Evolutionary conservation across 2,888 invertebrate species (phyloP).

Genomic region (Drosophila percnosoma): DNA sequence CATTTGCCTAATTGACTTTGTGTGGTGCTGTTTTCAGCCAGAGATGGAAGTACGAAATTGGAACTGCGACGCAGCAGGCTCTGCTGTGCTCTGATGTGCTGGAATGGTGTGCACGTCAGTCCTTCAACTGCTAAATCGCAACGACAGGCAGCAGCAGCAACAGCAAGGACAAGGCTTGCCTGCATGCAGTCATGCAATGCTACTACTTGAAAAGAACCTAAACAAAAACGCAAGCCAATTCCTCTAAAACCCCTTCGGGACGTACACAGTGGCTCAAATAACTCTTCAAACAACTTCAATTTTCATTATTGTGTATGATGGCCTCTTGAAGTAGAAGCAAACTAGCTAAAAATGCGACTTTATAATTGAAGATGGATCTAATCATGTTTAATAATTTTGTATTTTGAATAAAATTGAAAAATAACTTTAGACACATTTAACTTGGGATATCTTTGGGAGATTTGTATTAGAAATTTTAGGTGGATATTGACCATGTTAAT

Average conservation of each 20-base stretch:
- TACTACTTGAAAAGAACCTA: constrained; percentile 55
- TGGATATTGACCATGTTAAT: background rate
- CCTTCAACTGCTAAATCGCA: constrained; percentile 64
- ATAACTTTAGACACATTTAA: background rate
- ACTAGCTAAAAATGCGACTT: background rate
- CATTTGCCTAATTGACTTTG: constrained; percentile 76
- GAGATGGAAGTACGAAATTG: constrained; percentile 27
- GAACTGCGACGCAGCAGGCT: constrained; percentile 19
- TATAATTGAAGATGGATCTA: background rate
- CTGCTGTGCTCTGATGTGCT: constrained; percentile 7
- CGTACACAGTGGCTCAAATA: constrained; percentile 37
- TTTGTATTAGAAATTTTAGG: background rate
- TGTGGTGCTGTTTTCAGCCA: constrained; percentile 15
- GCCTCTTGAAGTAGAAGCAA: background rate
- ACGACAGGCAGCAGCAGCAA: constrained; percentile 45
- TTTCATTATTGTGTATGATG: constrained; percentile 21
- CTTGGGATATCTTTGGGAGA: background rate
- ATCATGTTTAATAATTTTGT: background rate
- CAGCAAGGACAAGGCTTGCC: constrained; percentile 63
- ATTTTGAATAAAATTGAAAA: background rate
- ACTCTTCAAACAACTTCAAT: background rate
- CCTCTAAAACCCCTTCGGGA: constrained; percentile 1
- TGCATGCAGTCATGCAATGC: constrained; percentile 80
- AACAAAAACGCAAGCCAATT: constrained; percentile 62
- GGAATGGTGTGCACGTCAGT: constrained; percentile 63